phyloP scores from a whole-genome alignment of 2,888 invertebrate species.

The Orgyia antiqua region DNA sequence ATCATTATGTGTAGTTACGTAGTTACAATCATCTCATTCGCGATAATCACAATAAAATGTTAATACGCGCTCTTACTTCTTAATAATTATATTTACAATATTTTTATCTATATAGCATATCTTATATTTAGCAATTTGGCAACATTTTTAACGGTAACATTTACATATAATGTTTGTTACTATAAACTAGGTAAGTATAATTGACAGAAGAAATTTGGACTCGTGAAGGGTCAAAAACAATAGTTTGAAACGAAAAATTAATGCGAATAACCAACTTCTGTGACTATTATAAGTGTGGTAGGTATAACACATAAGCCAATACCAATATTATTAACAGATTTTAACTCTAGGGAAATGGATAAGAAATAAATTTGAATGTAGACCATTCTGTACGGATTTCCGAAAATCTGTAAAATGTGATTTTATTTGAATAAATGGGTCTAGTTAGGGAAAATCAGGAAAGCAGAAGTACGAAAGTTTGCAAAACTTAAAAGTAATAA shows the following conservation, averaged over 20 bases:
- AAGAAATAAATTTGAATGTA: no score
- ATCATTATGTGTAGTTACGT: slow-evolving; percentile 50
- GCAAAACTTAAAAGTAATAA: no score
- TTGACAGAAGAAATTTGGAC: slow-evolving; percentile 62
- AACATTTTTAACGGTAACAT: slow-evolving; percentile 66
- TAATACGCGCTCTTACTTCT: slow-evolving; percentile 59
- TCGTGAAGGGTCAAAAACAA: slow-evolving; percentile 10
- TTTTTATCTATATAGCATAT: slow-evolving; percentile 57
- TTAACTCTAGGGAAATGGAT: no score
- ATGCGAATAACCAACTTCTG: slow-evolving; percentile 17
- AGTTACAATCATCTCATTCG: slow-evolving; percentile 41
- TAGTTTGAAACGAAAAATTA: slow-evolving; percentile 6
- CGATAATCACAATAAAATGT: slow-evolving; percentile 33
- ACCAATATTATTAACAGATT: no score
- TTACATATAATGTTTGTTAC: slow-evolving; percentile 38
- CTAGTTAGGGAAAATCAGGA: no score
- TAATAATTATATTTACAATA: slow-evolving; percentile 68
- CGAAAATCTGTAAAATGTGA: no score
- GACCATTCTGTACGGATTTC: no score
- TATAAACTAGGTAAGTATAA: slow-evolving; percentile 49
- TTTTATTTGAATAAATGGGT: no score
- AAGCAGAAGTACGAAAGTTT: no score
- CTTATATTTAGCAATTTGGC: slow-evolving; percentile 71
- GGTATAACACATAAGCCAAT: no score
- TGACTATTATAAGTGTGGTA: no score